A percentile compares a stretch with the other conserved stretches of the same genome.
Conservation (phyloP, 2,888 invertebrate species). For the Yponomeuta plumbellus region DNA sequence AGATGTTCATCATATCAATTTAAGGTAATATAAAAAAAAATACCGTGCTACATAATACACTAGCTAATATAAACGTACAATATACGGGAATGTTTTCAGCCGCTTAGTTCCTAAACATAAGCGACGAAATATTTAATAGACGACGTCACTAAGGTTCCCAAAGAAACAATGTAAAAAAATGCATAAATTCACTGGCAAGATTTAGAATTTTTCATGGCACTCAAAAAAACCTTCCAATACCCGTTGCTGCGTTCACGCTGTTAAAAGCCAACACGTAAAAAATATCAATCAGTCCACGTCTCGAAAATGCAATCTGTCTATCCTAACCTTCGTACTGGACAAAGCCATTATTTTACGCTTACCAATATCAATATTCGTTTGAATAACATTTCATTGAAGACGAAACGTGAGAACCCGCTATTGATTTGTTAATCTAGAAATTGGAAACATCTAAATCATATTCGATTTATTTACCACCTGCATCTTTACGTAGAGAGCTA, state of each 20-base stretch:
- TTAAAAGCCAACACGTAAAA: background rate
- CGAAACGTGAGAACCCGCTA: no score
- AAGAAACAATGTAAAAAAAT: background rate
- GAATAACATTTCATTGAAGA: no score
- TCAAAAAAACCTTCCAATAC: constrained; percentile 22
- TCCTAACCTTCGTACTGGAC: no score
- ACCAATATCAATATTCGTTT: no score
- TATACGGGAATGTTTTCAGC: constrained; percentile 58
- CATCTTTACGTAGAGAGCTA: background rate
- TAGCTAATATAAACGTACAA: constrained; percentile 25
- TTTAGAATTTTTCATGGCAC: constrained; percentile 27
- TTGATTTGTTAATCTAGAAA: no score
- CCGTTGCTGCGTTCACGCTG: background rate
- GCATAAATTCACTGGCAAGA: constrained; percentile 4
- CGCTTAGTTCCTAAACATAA: constrained; percentile 2
- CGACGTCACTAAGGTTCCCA: background rate
- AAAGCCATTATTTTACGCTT: no score
- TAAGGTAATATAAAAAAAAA: background rate
- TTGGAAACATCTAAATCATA: background rate
- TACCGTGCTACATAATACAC: background rate
- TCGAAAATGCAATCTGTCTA: no score
- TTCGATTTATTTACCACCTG: background rate
- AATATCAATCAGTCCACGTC: no score
- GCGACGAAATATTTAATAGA: constrained; percentile 2
- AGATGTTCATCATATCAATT: background rate